These are phyloP conservation scores for Hylaeus volcanicus DNA, from an alignment of 1,140 invertebrate genomes.

Conservation along the genomic window DNA sequence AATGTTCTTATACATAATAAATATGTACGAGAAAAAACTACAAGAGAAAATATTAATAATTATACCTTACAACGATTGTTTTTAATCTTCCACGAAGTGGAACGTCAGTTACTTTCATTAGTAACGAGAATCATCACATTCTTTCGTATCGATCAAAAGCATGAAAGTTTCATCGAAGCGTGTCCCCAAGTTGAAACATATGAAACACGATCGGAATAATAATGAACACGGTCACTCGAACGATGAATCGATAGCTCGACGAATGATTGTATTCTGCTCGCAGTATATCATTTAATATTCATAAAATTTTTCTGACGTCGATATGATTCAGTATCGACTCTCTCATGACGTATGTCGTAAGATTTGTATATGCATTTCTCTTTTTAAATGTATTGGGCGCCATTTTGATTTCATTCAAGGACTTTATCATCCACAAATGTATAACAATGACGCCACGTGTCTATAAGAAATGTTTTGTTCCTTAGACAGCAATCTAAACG, in stretches of 20 bases:
- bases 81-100: too few species aligned
- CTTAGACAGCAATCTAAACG: too few species aligned
- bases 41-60: too few species aligned
- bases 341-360: not conserved
- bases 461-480: too few species aligned
- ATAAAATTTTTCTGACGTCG: not conserved
- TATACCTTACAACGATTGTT: too few species aligned
- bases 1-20: too few species aligned
- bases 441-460: too few species aligned
- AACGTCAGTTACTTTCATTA: not conserved
- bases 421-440: too few species aligned
- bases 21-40: too few species aligned
- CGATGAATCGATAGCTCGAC: conserved; percentile 17
- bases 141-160: conserved; percentile 1
- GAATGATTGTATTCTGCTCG: conserved; percentile 15
- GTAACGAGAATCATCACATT: conserved; percentile 13
- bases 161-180: conserved; percentile 51
- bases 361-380: too few species aligned
- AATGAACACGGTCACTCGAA: conserved; percentile 27
- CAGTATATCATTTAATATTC: conserved; percentile 6
- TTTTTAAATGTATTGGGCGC: too few species aligned
- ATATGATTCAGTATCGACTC: not conserved
- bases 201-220: conserved; percentile 37
- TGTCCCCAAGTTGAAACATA: not conserved
- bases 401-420: too few species aligned